These are phyloP conservation scores for Alligator mississippiensis DNA, from an alignment of 2,113 vertebrate species.

Conservation along the genomic window DNA sequence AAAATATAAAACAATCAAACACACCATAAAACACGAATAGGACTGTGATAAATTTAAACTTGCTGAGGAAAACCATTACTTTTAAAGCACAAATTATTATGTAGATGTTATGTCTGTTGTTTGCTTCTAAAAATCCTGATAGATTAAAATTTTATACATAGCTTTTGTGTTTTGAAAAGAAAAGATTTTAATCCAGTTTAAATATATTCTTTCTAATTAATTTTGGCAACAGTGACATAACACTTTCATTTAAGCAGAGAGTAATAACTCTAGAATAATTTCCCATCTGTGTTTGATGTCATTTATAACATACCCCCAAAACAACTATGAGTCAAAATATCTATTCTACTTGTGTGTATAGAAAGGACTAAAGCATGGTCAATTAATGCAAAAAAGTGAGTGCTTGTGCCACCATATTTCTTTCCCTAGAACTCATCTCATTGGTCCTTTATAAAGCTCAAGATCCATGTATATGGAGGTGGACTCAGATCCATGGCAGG, in stretches of 20 bases:
- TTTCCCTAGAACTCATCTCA: fast-evolving
- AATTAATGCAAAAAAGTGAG: not conserved
- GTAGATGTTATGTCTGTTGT: slow-evolving; percentile 33
- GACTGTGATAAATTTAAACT: slow-evolving; percentile 7
- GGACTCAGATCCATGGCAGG: not conserved
- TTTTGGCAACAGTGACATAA: not conserved
- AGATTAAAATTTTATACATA: slow-evolving; percentile 25
- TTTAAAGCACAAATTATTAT: slow-evolving; percentile 17
- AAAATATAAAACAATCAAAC: slow-evolving; percentile 34
- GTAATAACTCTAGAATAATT: not conserved
- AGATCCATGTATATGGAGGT: not conserved
- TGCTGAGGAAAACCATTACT: not conserved
- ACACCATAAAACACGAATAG: slow-evolving; percentile 35
- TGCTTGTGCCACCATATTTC: not conserved
- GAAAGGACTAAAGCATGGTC: not conserved
- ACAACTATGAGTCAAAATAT: not conserved
- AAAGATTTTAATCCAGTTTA: not conserved
- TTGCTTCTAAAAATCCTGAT: slow-evolving; percentile 21
- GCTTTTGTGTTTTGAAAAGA: not conserved
- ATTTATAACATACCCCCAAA: not conserved
- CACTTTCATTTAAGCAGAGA: not conserved
- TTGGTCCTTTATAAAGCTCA: fast-evolving
- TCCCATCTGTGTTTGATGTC: not conserved
- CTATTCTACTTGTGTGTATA: not conserved
- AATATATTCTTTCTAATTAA: not conserved